Evolutionary conservation across 1,140 invertebrate genomes (phyloP).

Genomic region (Ceratosolen fusciceps): DNA sequence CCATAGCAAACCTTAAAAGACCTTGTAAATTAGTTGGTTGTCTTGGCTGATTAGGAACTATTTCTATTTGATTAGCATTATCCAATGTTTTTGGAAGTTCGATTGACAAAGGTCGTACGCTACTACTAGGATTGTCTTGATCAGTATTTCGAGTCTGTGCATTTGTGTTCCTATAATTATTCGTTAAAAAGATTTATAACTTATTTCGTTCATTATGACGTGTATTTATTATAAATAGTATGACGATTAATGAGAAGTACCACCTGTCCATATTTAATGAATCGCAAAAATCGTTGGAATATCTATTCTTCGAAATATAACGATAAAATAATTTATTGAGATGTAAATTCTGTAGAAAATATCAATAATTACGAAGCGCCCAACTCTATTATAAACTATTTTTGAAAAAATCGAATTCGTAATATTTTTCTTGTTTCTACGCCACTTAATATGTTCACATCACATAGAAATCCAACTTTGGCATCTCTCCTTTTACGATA

Average conservation of each 20-base stretch:
- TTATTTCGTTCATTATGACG: not conserved
- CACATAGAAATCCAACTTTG: conserved; percentile 13
- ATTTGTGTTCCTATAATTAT: conserved; percentile 52
- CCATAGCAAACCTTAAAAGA: conserved; percentile 77
- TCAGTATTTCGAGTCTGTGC: conserved; percentile 48
- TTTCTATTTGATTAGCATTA: conserved; percentile 46
- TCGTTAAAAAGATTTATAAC: not conserved
- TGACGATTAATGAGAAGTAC: conserved; percentile 17
- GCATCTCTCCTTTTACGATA: conserved; percentile 33
- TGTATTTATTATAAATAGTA: not conserved
- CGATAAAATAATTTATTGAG: conserved; percentile 3
- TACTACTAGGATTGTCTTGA: conserved; percentile 54
- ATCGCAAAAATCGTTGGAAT: conserved; percentile 41
- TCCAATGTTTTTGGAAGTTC: conserved; percentile 56
- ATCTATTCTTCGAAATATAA: no score
- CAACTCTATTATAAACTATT: conserved; percentile 44
- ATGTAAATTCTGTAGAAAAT: no score
- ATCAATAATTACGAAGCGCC: no score
- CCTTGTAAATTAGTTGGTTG: conserved; percentile 73
- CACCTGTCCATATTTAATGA: conserved; percentile 59
- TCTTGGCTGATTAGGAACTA: conserved; percentile 63
- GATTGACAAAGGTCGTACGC: conserved; percentile 60
- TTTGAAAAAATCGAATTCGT: conserved; percentile 25
- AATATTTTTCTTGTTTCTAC: conserved; percentile 15
- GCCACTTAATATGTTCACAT: not conserved